A percentile compares a stretch with the other conserved stretches of the same genome.
Conservation (phyloP, 2,888 invertebrate genomes). For the Scaptomyza parva region DNA sequence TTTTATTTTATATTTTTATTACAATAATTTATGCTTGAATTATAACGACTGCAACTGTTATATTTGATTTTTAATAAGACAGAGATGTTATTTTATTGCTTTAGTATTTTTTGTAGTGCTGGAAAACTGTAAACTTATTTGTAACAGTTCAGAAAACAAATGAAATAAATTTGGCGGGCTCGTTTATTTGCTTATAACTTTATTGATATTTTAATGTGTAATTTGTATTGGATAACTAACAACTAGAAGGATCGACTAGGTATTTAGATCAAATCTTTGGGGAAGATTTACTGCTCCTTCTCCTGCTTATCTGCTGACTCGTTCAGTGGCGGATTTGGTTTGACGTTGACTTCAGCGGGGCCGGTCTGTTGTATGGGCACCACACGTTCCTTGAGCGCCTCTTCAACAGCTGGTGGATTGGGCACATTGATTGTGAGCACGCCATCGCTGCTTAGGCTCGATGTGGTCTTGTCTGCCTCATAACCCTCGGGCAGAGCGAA, state of each 20-base stretch:
- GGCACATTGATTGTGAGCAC: slow-evolving; percentile 89
- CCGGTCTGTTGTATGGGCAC: slow-evolving; percentile 88
- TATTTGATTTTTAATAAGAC: not conserved
- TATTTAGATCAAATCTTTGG: not conserved
- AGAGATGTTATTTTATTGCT: not conserved
- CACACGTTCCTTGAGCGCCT: slow-evolving; percentile 85
- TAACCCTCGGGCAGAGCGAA: slow-evolving; percentile 91
- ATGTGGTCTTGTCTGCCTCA: slow-evolving; percentile 89
- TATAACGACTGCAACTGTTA: not conserved
- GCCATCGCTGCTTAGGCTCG: slow-evolving; percentile 91
- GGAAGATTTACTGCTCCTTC: not conserved
- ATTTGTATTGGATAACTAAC: slow-evolving; percentile 5
- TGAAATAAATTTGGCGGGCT: not conserved
- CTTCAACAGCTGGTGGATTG: slow-evolving; percentile 80
- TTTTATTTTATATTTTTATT: not conserved
- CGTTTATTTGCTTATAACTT: slow-evolving; percentile 4
- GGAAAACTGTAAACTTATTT: not conserved
- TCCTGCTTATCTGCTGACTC: slow-evolving; percentile 7
- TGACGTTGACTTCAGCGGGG: slow-evolving; percentile 28
- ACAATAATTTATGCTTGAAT: not conserved
- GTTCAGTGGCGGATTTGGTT: slow-evolving; percentile 26
- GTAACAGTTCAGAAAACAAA: not conserved
- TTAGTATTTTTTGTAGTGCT: not conserved
- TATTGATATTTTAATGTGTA: slow-evolving; percentile 1
- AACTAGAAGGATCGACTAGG: not conserved